Evolutionary conservation across 2,797 vertebrate species (phyloP).

Genomic region (Antennarius maculatus): DNA sequence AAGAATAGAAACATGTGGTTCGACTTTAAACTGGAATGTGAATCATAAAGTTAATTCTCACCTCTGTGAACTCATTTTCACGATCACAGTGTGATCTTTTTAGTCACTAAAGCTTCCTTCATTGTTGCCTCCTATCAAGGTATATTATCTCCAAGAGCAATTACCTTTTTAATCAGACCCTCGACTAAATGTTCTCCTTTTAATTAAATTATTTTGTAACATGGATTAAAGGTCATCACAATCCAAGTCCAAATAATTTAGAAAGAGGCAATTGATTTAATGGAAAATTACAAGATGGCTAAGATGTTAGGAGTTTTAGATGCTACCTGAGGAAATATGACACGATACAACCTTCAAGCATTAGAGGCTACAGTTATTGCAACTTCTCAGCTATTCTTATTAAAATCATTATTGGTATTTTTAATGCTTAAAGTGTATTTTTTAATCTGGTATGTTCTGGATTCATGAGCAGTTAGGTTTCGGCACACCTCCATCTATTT

Average conservation of each 20-base stretch:
- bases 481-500: too few species aligned
- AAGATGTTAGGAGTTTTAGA: conserved; percentile 15
- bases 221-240: conserved; percentile 31
- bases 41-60: conserved; percentile 25
- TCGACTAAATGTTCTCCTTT: conserved; percentile 12
- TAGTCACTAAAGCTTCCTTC: not conserved
- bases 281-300: conserved; percentile 24
- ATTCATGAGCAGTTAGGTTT: too few species aligned
- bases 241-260: conserved; percentile 33
- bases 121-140: conserved; percentile 7
- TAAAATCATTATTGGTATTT: too few species aligned
- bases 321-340: conserved; percentile 10
- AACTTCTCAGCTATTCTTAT: not conserved
- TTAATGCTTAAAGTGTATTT: too few species aligned
- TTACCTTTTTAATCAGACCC: conserved; percentile 27
- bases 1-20: conserved; percentile 42
- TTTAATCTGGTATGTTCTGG: too few species aligned
- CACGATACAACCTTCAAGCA: not conserved
- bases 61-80: conserved; percentile 16
- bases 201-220: conserved; percentile 31
- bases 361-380: not conserved
- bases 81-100: conserved; percentile 11
- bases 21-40: conserved; percentile 28
- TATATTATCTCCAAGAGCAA: conserved; percentile 26
- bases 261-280: conserved; percentile 31